Conservation (phyloP, 2,888 invertebrate genomes). For the Pollenia labialis region DNA sequence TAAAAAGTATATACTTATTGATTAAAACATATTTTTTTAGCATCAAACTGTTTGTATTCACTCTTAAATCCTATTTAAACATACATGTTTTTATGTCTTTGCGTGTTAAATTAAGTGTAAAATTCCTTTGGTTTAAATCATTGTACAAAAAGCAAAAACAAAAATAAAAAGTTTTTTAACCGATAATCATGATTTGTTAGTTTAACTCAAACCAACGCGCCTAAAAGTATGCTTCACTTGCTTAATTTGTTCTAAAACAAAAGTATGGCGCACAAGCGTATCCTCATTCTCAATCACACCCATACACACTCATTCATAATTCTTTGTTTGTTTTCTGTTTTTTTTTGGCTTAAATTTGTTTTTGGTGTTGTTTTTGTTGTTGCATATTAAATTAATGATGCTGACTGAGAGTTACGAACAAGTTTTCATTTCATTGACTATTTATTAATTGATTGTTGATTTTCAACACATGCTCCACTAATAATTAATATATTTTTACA, state of each 20-base stretch:
- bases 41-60: neutral
- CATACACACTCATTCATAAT: slow-evolving; percentile 24
- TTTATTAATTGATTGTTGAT: slow-evolving; percentile 45
- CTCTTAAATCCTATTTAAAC: neutral
- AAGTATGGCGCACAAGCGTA: neutral
- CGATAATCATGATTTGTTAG: slow-evolving; percentile 10
- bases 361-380: slow-evolving; percentile 6
- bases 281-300: slow-evolving; percentile 3
- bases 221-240: slow-evolving; percentile 39
- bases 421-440: slow-evolving; percentile 57
- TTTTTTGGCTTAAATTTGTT: neutral
- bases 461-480: slow-evolving; percentile 59
- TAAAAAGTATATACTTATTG: no score
- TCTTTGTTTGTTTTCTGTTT: neutral
- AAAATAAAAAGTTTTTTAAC: neutral
- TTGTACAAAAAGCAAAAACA: slow-evolving; percentile 4
- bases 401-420: slow-evolving; percentile 40
- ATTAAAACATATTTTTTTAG: no score
- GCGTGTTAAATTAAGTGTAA: slow-evolving; percentile 43
- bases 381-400: slow-evolving; percentile 48
- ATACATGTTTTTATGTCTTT: neutral
- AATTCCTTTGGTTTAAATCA: slow-evolving; percentile 29
- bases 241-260: neutral
- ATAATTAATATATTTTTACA: slow-evolving; percentile 13
- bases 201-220: slow-evolving; percentile 14